Percentiles rank a stretch among this genome's conserved stretches.
These are phyloP conservation scores for Malthinus seriepunctatus DNA, from an alignment of 2,888 invertebrate species.

Conservation along the genomic window DNA sequence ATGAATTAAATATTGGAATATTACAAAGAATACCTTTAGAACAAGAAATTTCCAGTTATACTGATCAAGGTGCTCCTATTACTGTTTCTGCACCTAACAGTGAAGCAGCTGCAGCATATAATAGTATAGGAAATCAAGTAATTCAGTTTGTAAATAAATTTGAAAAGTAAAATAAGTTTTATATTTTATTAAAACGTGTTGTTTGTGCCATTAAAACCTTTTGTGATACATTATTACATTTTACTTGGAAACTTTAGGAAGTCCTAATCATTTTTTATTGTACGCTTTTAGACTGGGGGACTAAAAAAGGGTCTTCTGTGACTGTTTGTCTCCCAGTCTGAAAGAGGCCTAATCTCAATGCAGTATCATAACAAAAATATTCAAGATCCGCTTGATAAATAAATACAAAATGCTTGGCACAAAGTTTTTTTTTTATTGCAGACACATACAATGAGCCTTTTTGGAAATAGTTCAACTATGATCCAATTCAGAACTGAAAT, in stretches of 20 bases:
- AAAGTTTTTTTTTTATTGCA: neutral
- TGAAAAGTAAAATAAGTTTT: neutral
- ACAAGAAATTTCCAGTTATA: conserved; percentile 67
- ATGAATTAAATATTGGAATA: conserved; percentile 67
- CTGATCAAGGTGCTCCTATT: conserved; percentile 76
- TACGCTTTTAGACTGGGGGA: too few species aligned
- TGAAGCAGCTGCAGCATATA: conserved; percentile 36
- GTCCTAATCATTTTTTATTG: too few species aligned
- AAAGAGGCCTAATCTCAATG: too few species aligned
- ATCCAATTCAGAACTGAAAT: neutral
- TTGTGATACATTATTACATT: too few species aligned
- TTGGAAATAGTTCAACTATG: neutral
- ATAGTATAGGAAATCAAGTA: conserved; percentile 40
- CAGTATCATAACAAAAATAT: neutral
- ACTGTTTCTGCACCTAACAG: conserved; percentile 66
- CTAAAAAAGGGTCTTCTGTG: too few species aligned
- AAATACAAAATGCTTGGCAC: neutral
- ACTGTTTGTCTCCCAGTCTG: too few species aligned
- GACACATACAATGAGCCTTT: neutral
- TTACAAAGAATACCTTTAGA: conserved; percentile 76
- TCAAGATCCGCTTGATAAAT: neutral
- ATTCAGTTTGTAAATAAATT: conserved; percentile 35
- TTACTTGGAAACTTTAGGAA: too few species aligned
- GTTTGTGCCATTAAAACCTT: too few species aligned
- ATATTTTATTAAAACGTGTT: neutral